Base-by-base conservation (phyloP, 2,888 invertebrate species). In the Lagria hirta region DNA sequence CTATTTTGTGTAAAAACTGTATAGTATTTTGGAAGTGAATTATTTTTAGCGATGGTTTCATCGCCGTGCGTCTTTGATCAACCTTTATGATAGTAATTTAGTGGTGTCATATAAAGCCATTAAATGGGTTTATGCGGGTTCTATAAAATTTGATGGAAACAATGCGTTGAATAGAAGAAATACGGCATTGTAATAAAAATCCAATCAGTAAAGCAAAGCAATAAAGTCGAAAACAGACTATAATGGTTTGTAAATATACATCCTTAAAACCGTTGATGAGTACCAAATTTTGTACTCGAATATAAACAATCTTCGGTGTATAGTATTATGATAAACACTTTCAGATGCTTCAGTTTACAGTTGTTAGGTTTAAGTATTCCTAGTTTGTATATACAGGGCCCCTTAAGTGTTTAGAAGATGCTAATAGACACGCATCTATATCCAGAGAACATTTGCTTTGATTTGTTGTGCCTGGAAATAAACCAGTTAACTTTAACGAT, bases 361-460 rank as follows among this genome's bases (percentile, higher is more conserved):
- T 61, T 64, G 62, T 55, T 57, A 54, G 60, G 56, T 64, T 65
- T 66, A 65, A 69, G 67, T 67, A 66, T 67, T 66, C 56, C 60
- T 46, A 59, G 63, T 65, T 68, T 67, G 67, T 69, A 58, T 69
- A 68, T 62, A 64, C 64, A 64, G 54, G 52, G 57, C 56, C 56
- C 56, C 59, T 62, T 65, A 66, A 68, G 66, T 68, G 65, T 67
- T 66, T 68, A 61, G 57, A 58, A 43, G 60, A 66, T 61, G 60
- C 59, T 66, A 68, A 68, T 68, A 66, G 65, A 66, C 61, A 60
- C 52, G 65, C 59, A 60, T 68, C 62, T 66, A 64, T 63, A 64
- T 63, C 55, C 55, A 43, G 61, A 57, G 57, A 61, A 58, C 62
- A 62, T 61, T 62, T 64, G 64, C 62, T 61, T 55, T 51, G 51